Evolutionary conservation across 1,140 invertebrate species (phyloP).

Genomic region (Holcopasites calliopsidis): DNA sequence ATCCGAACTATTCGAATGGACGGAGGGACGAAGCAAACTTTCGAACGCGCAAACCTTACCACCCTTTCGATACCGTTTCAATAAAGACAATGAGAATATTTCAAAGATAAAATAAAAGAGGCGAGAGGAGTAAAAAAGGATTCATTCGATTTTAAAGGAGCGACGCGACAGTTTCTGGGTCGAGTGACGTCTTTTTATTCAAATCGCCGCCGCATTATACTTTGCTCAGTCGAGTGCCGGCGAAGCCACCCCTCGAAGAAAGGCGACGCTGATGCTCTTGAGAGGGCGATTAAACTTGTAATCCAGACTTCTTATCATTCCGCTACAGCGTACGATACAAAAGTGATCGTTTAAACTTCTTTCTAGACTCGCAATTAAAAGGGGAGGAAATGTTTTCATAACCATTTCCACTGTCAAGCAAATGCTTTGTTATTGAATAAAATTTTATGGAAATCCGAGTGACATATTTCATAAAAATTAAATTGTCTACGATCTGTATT

Average conservation of each 20-base stretch:
- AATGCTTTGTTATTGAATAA: too few species aligned
- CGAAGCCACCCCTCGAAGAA: background rate
- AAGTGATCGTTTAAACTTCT: background rate
- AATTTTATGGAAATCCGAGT: too few species aligned
- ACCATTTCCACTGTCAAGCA: too few species aligned
- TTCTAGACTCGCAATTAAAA: background rate
- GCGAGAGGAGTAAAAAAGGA: background rate
- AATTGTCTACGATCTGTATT: too few species aligned
- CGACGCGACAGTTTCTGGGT: background rate
- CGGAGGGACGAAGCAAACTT: too few species aligned
- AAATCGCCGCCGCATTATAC: background rate
- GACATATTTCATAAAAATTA: too few species aligned
- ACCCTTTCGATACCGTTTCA: too few species aligned
- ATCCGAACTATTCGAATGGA: too few species aligned
- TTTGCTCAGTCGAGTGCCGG: background rate
- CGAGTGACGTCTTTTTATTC: background rate
- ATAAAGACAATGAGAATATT: too few species aligned
- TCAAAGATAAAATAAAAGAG: background rate
- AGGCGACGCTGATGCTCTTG: background rate
- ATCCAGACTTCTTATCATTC: background rate
- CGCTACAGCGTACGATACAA: background rate
- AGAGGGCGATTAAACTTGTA: slow-evolving; percentile 3
- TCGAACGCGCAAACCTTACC: too few species aligned
- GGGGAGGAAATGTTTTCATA: too few species aligned
- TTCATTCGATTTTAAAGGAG: background rate